These are phyloP conservation scores for Acanthornis magna DNA, from an alignment of 2,797 vertebrate species.

Conservation along the genomic window DNA sequence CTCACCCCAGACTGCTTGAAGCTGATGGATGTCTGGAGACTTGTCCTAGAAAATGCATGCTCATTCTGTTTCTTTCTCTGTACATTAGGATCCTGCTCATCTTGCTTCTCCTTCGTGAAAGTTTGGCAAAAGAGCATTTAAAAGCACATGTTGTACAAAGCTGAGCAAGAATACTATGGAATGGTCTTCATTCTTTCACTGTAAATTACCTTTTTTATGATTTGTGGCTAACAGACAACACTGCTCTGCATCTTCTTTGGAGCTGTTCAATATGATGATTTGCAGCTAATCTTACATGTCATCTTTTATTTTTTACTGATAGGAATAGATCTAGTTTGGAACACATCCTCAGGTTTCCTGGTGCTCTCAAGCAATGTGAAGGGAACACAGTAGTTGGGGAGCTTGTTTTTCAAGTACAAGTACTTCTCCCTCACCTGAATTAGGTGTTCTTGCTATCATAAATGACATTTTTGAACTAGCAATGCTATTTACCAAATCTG, in stretches of 20 bases:
- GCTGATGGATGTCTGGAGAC: not conserved
- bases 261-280: not conserved
- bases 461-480: not conserved
- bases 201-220: not conserved
- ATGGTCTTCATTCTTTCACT: not conserved
- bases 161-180: not conserved
- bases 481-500: not conserved
- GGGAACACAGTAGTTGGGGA: accelerated
- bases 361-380: not conserved
- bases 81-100: not conserved
- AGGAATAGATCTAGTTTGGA: not conserved
- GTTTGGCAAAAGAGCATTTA: not conserved
- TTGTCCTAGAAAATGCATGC: not conserved
- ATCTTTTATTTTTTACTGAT: not conserved
- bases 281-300: not conserved
- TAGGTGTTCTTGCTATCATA: not conserved
- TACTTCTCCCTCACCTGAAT: not conserved
- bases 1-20: accelerated
- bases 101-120: not conserved
- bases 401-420: not conserved
- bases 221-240: not conserved
- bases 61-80: not conserved
- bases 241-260: not conserved
- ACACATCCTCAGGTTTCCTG: not conserved
- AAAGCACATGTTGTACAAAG: not conserved